Conservation (phyloP, 2,888 invertebrate species). For the Asteroscopus sphinx region DNA sequence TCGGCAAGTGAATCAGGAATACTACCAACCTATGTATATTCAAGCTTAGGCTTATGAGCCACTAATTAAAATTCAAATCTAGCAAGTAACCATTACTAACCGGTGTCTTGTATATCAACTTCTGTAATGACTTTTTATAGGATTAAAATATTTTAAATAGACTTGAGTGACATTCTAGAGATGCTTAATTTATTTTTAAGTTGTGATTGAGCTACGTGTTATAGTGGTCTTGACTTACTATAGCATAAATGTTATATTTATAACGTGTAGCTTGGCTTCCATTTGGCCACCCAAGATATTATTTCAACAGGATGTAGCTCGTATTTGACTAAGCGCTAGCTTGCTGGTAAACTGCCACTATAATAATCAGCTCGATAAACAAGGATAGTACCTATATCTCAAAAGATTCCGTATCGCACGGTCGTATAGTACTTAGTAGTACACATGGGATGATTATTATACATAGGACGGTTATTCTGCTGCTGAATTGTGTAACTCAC, state of each 20-base stretch:
- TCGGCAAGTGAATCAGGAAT: background rate
- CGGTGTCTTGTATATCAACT: slow-evolving; percentile 42
- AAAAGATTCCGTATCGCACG: too few species aligned
- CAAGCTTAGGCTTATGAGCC: slow-evolving; percentile 29
- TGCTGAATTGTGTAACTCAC: too few species aligned
- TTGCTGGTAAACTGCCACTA: background rate
- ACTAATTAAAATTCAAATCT: slow-evolving; percentile 54
- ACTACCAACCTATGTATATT: too few species aligned
- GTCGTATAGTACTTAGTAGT: too few species aligned
- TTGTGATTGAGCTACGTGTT: slow-evolving; percentile 38
- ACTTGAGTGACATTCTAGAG: slow-evolving; percentile 43
- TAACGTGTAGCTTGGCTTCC: slow-evolving; percentile 1
- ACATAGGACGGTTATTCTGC: too few species aligned
- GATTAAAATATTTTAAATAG: slow-evolving; percentile 45
- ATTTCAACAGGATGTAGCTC: background rate
- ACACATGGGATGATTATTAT: too few species aligned
- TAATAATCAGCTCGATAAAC: too few species aligned
- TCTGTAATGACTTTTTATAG: slow-evolving; percentile 50
- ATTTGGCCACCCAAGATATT: slow-evolving; percentile 35
- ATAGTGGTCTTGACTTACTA: slow-evolving; percentile 4
- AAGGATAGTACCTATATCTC: too few species aligned
- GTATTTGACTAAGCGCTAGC: background rate
- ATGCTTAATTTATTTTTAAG: slow-evolving; percentile 43
- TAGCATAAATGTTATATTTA: slow-evolving; percentile 21
- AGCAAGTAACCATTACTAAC: slow-evolving; percentile 33